Evolutionary conservation across 1,140 invertebrate genomes (phyloP).

Genomic region (Gryllus bimaculatus): DNA sequence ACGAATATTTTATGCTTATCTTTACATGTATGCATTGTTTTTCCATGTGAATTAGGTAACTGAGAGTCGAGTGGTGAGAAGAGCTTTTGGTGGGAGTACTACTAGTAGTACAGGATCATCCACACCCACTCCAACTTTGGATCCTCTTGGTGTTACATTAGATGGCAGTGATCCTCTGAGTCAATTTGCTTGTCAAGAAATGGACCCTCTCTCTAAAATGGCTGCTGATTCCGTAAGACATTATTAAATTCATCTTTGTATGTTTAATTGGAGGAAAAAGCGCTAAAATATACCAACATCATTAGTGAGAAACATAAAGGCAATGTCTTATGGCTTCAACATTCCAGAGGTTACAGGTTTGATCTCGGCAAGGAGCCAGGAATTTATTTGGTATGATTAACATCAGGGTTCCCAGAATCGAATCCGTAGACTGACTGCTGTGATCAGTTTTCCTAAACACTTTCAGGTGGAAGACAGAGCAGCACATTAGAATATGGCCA

Average conservation of each 20-base stretch:
- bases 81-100: constrained; percentile 34
- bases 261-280: no score
- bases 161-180: constrained; percentile 66
- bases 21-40: not conserved
- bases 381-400: no score
- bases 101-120: constrained; percentile 35
- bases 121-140: constrained; percentile 42
- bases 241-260: not conserved
- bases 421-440: no score
- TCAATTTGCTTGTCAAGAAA: constrained; percentile 50
- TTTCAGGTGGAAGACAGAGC: no score
- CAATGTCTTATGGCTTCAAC: no score
- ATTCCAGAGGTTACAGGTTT: not conserved
- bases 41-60: constrained; percentile 31
- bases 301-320: no score
- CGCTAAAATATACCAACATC: no score
- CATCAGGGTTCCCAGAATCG: no score
- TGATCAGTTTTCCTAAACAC: no score
- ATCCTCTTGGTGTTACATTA: constrained; percentile 47
- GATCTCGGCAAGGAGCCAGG: no score
- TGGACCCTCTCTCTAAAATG: constrained; percentile 55
- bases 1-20: no score
- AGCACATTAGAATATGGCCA: no score
- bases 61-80: constrained; percentile 38
- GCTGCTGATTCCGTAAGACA: constrained; percentile 40